A percentile compares a stretch with the other conserved stretches of the same genome.
phyloP scores from a whole-genome alignment of 1,140 invertebrate species.

The Whitmania pigra region DNA sequence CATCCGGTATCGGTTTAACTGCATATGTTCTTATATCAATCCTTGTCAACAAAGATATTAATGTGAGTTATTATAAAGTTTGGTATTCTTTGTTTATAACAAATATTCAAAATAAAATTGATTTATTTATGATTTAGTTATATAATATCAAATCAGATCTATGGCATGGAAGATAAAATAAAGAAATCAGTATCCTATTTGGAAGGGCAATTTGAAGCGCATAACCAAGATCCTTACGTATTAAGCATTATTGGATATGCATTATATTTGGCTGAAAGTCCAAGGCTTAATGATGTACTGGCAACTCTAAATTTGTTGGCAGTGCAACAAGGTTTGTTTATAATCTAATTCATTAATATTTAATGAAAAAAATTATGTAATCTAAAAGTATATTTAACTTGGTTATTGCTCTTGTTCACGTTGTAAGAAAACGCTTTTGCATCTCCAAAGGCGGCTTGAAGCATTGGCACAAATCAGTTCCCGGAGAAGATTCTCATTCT shows the following conservation, averaged over 20 bases:
- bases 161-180: neutral
- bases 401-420: too few species aligned
- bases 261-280: conserved; percentile 56
- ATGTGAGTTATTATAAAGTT: conserved; percentile 25
- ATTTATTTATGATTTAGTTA: too few species aligned
- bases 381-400: too few species aligned
- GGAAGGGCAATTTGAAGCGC: neutral
- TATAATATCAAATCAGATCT: neutral
- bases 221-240: conserved; percentile 13
- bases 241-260: conserved; percentile 17
- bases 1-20: conserved; percentile 62
- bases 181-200: neutral
- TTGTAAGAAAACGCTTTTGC: conserved; percentile 22
- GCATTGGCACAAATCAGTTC: conserved; percentile 27
- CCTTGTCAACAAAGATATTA: conserved; percentile 51
- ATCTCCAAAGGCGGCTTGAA: conserved; percentile 37
- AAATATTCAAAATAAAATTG: too few species aligned
- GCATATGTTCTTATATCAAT: conserved; percentile 71
- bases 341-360: conserved; percentile 17
- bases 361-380: too few species aligned
- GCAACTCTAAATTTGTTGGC: conserved; percentile 52
- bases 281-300: conserved; percentile 53
- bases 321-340: conserved; percentile 39
- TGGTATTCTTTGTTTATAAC: too few species aligned
- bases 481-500: conserved; percentile 21